A percentile compares a stretch with the other conserved stretches of the same genome.
Conservation (phyloP, 2,797 vertebrate species). For the Nothura maculosa region DNA sequence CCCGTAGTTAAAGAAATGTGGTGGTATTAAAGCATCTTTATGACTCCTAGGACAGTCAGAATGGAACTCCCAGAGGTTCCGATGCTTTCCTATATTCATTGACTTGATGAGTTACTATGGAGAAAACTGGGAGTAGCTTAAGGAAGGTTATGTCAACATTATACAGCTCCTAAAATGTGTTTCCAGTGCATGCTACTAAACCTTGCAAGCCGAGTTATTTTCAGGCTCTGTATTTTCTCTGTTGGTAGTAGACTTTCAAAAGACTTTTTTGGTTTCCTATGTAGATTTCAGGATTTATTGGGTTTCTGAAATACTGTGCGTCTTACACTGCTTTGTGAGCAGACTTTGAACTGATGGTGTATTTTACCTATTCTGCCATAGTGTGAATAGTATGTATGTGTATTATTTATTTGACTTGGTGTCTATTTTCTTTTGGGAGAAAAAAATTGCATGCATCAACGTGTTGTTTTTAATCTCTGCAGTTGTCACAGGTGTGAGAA, state of each 20-base stretch:
- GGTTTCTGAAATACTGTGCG: rapidly evolving
- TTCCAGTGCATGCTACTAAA: not conserved
- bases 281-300: not conserved
- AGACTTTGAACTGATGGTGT: not conserved
- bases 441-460: not conserved
- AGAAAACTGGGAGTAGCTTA: not conserved
- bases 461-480: conserved; percentile 28
- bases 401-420: not conserved
- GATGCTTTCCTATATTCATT: not conserved
- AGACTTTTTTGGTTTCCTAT: not conserved
- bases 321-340: rapidly evolving
- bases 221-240: not conserved
- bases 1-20: not conserved
- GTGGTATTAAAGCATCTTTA: not conserved
- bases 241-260: not conserved
- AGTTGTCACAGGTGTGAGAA: conserved; percentile 34
- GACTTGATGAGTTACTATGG: not conserved
- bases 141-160: not conserved
- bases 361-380: not conserved
- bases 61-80: not conserved
- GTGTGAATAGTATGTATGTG: not conserved
- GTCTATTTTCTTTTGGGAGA: not conserved
- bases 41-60: not conserved
- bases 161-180: not conserved
- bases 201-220: not conserved